These are phyloP conservation scores for Magallana ariakensis DNA, from an alignment of 1,140 invertebrate species.

Conservation along the genomic window DNA sequence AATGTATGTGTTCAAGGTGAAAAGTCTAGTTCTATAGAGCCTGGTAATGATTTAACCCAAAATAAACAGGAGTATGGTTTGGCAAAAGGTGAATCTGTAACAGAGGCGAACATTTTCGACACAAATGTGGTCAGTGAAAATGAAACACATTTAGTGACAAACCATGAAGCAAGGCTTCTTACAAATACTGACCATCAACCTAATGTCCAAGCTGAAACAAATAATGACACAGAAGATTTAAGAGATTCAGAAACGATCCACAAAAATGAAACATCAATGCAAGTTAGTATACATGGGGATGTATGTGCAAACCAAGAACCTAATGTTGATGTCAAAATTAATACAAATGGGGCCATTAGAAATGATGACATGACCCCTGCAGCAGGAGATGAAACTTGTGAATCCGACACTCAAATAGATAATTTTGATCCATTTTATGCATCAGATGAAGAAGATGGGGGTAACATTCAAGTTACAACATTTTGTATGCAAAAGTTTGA, in stretches of 20 bases:
- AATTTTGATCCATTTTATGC: background rate
- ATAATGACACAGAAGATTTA: too few relatives aligned
- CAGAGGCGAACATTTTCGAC: too few relatives aligned
- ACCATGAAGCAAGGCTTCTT: too few relatives aligned
- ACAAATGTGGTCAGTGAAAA: too few relatives aligned
- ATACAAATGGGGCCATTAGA: background rate
- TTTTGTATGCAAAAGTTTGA: constrained; percentile 23
- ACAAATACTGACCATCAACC: too few relatives aligned
- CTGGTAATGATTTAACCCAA: background rate
- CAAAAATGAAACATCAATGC: too few relatives aligned
- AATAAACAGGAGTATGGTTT: background rate
- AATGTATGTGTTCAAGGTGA: background rate
- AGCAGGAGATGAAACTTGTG: background rate
- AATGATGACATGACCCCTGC: background rate
- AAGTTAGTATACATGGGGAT: too few relatives aligned
- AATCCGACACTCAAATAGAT: background rate
- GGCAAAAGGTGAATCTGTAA: background rate
- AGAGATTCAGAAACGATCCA: too few relatives aligned
- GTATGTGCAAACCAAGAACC: too few relatives aligned
- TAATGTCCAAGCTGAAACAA: too few relatives aligned
- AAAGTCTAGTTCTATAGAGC: background rate
- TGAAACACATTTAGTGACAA: too few relatives aligned
- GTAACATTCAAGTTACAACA: background rate
- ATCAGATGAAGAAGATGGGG: background rate
- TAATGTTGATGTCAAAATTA: background rate